Evolutionary conservation across 35 echinoderm and acorn worm species (phyloP), one percentile per base, ranked within the genome.

Genomic region (Heliocidaris tuberculata): DNA sequence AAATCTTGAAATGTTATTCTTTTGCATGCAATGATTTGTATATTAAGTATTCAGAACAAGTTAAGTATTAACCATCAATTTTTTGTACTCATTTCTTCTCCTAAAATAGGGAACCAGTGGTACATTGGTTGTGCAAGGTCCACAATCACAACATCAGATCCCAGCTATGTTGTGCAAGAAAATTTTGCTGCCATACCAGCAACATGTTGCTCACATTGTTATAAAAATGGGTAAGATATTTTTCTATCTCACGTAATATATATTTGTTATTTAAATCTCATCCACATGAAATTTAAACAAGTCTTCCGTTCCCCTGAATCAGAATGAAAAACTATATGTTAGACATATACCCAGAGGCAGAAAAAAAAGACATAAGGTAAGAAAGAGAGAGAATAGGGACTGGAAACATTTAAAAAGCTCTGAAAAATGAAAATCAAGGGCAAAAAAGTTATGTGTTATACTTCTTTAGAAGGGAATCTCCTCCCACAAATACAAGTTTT

Each of bases 171-270:
- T 89, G 87, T 16, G 87, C 31, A 89, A 47, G 31, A 89, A 89
- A 48, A 89, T 89, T 2, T 89, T 47, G 47, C 87, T 2, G 30
- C 87, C 31, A 89, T 30, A 47, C 87, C 87, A 15, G 29, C 87
- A 13, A 89, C 31, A 15, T 89, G 87, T 48, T 89, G 87, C 87
- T 32, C 87, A 17, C 17, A 89, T 4, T 89, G 87, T 31, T 89
- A 89, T 89, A 17, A 89, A 47, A 48, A 89, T 89, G 87, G 87
- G 87, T 89, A 89, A 89, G 87, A 32, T 47, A 21, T 47, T 42
- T 47, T 47, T 9, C 16, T 7, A 47, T 47, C 32, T 2, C 15
- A 85, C 2, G 70, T 85, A 85, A 29, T 85, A 29, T 29, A 2
- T 85, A 4, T 85, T 85, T 19, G 15, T 15, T 2, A 19, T 19